A percentile compares a stretch with the other conserved stretches of the same genome.
Evolutionary conservation across 1,140 invertebrate species (phyloP).

Genomic region (Drosophila rhopaloa): DNA sequence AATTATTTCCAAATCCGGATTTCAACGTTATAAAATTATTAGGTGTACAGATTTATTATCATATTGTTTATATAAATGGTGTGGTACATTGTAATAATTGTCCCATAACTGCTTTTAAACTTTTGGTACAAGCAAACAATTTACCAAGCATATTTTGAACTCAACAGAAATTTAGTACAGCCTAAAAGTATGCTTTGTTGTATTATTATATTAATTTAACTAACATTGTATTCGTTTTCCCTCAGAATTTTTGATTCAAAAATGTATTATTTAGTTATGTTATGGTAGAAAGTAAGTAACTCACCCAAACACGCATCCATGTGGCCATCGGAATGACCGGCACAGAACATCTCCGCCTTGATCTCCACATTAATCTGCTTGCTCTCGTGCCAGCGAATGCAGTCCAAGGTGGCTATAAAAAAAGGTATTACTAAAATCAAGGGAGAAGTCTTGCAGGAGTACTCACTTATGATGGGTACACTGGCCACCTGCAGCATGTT

Average conservation of each 20-base stretch:
- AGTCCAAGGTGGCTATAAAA: constrained; percentile 87
- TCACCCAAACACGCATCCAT: constrained; percentile 92
- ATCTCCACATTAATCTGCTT: constrained; percentile 91
- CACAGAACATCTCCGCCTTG: constrained; percentile 92
- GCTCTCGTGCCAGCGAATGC: constrained; percentile 91
- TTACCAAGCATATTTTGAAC: neutral
- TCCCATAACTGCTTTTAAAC: too few relatives aligned
- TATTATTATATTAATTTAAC: too few relatives aligned
- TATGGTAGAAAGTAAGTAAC: neutral
- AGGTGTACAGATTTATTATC: too few relatives aligned
- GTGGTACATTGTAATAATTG: too few relatives aligned
- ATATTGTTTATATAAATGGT: too few relatives aligned
- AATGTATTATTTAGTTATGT: too few relatives aligned
- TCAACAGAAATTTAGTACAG: neutral
- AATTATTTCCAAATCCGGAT: too few relatives aligned
- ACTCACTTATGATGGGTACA: constrained; percentile 91
- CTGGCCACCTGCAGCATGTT: constrained; percentile 91
- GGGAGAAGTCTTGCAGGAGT: neutral
- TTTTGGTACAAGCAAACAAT: too few relatives aligned
- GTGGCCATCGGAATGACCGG: constrained; percentile 92
- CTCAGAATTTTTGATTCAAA: too few relatives aligned
- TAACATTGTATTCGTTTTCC: too few relatives aligned
- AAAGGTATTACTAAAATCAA: neutral
- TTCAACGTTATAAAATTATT: too few relatives aligned
- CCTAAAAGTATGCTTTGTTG: neutral